Conservation (phyloP, 2,113 vertebrate genomes). For the Nannobrachium achirus region DNA sequence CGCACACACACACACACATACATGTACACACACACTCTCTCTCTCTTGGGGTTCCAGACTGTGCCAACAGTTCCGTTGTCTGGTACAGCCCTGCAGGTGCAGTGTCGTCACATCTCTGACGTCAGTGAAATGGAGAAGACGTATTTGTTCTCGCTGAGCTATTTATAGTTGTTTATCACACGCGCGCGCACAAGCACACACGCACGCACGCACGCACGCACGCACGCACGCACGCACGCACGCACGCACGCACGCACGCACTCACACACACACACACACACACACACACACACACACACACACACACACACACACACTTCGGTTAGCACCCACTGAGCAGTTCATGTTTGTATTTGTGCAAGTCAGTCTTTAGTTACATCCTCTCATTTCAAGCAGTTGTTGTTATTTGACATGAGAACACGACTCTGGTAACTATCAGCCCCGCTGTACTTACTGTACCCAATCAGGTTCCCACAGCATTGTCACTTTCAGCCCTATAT, state of each 20-base stretch:
- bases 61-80: background rate
- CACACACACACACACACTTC: too few species aligned
- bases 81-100: background rate
- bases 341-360: background rate
- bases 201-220: background rate
- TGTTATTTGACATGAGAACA: background rate
- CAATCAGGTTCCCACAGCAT: too few species aligned
- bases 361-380: background rate
- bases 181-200: background rate
- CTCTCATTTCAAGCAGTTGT: background rate
- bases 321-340: too few species aligned
- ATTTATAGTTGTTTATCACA: background rate
- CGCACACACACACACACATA: background rate
- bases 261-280: background rate
- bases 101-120: background rate
- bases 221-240: background rate
- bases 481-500: too few species aligned
- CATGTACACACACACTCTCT: background rate
- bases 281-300: background rate
- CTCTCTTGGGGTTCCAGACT: background rate
- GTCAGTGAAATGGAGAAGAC: background rate
- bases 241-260: too few species aligned
- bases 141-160: conserved; percentile 9
- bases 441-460: too few species aligned
- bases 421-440: too few species aligned